Evolutionary conservation across 2,797 vertebrate species (phyloP).

Genomic region (Melanotaenia parkinsoni): DNA sequence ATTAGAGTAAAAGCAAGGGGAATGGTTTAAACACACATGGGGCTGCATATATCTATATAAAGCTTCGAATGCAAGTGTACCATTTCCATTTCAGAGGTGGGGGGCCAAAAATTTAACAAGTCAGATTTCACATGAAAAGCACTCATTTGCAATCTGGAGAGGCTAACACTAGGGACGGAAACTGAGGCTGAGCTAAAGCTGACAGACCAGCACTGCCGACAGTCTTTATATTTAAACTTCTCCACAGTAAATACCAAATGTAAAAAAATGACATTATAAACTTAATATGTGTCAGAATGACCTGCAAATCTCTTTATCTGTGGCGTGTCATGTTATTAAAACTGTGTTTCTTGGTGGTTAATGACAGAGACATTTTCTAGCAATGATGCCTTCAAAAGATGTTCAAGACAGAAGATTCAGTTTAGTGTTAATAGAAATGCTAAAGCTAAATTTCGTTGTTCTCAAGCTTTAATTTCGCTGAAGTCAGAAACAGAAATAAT

Average conservation of each 20-base stretch:
- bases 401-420: background rate
- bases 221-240: background rate
- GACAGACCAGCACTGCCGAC: background rate
- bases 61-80: conserved; percentile 21
- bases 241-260: background rate
- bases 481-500: no score
- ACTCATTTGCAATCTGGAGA: conserved; percentile 13
- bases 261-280: background rate
- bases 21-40: conserved; percentile 73
- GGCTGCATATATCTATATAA: conserved; percentile 52
- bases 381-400: background rate
- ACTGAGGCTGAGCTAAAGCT: background rate
- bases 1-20: conserved; percentile 74
- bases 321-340: background rate
- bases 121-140: conserved; percentile 4
- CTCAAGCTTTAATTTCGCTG: background rate
- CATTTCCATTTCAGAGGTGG: background rate
- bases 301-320: background rate
- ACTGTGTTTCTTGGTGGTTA: background rate
- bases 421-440: background rate
- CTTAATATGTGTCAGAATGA: conserved; percentile 1
- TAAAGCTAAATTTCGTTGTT: background rate
- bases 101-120: background rate
- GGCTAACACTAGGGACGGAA: background rate
- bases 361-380: background rate